phyloP scores from a whole-genome alignment of 1,140 invertebrate species.

The Parapsyche elsis region DNA sequence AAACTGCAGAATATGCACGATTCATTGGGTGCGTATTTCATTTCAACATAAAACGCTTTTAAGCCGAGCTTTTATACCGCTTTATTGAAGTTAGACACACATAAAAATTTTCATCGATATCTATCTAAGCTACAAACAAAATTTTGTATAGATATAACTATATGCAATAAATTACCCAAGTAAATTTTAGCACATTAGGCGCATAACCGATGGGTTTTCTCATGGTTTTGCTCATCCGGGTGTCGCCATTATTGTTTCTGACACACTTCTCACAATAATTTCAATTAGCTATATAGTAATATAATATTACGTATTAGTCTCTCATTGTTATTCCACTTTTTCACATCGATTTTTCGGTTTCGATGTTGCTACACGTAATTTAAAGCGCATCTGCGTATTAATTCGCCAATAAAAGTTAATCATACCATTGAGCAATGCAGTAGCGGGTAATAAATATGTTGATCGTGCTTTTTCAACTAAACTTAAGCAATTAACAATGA shows the following conservation, averaged over 20 bases:
- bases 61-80: no score
- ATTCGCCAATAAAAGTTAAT: no score
- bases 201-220: neutral
- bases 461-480: no score
- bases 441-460: no score
- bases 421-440: no score
- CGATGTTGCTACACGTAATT: neutral
- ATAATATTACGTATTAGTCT: neutral
- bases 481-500: neutral
- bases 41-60: no score
- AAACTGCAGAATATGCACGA: no score
- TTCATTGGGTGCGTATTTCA: no score
- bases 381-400: neutral
- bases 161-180: slow-evolving; percentile 4
- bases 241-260: slow-evolving; percentile 18
- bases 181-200: neutral
- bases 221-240: slow-evolving; percentile 31
- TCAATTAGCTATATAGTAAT: neutral
- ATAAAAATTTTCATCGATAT: no score
- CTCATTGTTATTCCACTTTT: neutral
- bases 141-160: neutral
- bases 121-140: neutral
- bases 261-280: slow-evolving; percentile 31
- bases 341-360: neutral
- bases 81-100: no score